A percentile compares a stretch with the other conserved stretches of the same genome.
Evolutionary conservation across 2,888 invertebrate genomes (phyloP).

Genomic region (Dorcus hopei): DNA sequence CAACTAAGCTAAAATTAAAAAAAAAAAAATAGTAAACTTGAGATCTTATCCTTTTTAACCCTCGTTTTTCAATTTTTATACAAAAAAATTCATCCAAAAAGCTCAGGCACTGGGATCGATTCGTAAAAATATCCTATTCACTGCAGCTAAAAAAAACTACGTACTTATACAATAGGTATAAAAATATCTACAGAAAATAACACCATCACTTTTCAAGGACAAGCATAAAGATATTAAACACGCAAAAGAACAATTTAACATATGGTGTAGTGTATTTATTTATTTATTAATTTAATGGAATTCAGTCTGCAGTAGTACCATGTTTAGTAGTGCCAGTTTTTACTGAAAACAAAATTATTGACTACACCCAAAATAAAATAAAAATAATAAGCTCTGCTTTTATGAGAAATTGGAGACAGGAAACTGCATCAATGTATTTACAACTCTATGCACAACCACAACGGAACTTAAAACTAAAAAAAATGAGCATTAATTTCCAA

Average conservation of each 20-base stretch:
- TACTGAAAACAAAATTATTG: not conserved
- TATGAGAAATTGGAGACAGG: not conserved
- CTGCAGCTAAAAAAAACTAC: constrained; percentile 15
- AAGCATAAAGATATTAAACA: not conserved
- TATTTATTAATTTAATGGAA: too few relatives aligned
- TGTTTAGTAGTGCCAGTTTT: not conserved
- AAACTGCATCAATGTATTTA: not conserved
- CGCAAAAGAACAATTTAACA: not conserved
- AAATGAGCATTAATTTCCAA: constrained; percentile 6
- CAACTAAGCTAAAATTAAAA: not conserved
- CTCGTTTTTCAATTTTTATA: constrained; percentile 2
- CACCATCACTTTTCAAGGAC: not conserved
- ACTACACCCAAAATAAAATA: not conserved
- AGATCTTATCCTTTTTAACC: constrained; percentile 5
- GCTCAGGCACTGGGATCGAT: constrained; percentile 21
- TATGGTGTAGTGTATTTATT: too few relatives aligned
- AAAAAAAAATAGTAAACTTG: constrained; percentile 2
- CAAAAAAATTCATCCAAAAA: constrained; percentile 18
- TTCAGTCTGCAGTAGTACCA: too few relatives aligned
- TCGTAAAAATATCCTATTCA: constrained; percentile 8
- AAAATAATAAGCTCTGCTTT: not conserved
- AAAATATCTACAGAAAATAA: constrained; percentile 1
- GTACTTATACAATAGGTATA: not conserved
- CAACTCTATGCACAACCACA: constrained; percentile 5
- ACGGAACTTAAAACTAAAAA: constrained; percentile 2